Percentiles rank a stretch among this genome's conserved stretches.
Conservation (phyloP, 37 sponge, comb jelly and placozoan genomes). For the Crambe crambe region DNA sequence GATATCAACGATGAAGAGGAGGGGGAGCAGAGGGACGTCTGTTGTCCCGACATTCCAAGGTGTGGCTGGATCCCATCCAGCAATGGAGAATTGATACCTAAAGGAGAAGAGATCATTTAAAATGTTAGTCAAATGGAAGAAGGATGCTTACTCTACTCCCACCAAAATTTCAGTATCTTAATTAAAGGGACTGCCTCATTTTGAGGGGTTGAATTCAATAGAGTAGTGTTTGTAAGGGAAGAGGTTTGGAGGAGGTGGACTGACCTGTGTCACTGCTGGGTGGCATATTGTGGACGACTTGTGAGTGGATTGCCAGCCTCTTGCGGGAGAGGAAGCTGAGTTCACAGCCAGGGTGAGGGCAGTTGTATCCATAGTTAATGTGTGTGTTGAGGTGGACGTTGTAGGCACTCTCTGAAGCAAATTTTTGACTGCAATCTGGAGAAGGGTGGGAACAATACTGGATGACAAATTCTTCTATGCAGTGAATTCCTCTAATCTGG, state of each 20-base stretch:
- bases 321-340: conserved; percentile 41
- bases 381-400: conserved; percentile 62
- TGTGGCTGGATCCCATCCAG: conserved; percentile 29
- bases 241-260: background rate
- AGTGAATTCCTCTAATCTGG: too few relatives aligned
- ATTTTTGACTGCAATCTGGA: conserved; percentile 62
- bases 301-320: conserved; percentile 51
- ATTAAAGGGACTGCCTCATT: too few relatives aligned
- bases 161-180: too few relatives aligned
- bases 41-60: background rate
- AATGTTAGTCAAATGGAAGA: too few relatives aligned
- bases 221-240: background rate
- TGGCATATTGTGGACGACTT: conserved; percentile 18
- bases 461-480: too few relatives aligned
- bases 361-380: conserved; percentile 57
- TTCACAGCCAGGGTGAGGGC: conserved; percentile 42
- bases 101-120: too few relatives aligned
- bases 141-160: too few relatives aligned
- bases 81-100: background rate
- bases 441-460: background rate
- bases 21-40: background rate
- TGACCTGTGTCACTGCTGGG: background rate
- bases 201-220: background rate
- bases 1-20: background rate
- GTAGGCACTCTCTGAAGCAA: conserved; percentile 44